phyloP scores from a whole-genome alignment of 2,113 vertebrate species.

The Microcebus jonahi region DNA sequence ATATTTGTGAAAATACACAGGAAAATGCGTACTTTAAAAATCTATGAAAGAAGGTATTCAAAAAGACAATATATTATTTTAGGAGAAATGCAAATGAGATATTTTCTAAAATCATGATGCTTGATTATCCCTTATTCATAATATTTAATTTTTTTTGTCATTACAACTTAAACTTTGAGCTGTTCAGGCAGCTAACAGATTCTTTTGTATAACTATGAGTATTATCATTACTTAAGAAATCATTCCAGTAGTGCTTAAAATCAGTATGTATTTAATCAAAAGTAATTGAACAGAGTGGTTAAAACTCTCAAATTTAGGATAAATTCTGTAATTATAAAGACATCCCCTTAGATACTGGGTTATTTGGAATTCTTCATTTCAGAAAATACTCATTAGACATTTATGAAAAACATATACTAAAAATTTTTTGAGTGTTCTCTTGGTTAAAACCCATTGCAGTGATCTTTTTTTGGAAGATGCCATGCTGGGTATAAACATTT shows the following conservation, averaged over 20 bases:
- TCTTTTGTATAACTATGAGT: neutral
- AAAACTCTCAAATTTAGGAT: neutral
- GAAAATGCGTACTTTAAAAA: neutral
- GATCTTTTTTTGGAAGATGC: neutral
- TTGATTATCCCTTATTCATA: slow-evolving; percentile 44
- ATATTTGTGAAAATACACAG: neutral
- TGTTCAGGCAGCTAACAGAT: neutral
- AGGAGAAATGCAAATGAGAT: neutral
- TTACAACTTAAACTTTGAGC: neutral
- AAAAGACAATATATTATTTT: neutral
- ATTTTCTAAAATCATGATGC: neutral
- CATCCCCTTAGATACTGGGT: neutral
- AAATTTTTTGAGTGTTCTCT: neutral
- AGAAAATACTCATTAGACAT: neutral
- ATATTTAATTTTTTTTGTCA: slow-evolving; percentile 39
- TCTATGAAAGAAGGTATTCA: neutral
- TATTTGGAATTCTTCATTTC: slow-evolving; percentile 22
- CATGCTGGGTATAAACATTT: neutral
- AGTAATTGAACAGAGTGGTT: neutral
- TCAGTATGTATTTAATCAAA: slow-evolving; percentile 60
- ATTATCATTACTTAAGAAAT: slow-evolving; percentile 42
- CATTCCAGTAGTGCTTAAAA: slow-evolving; percentile 38
- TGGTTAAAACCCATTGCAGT: neutral
- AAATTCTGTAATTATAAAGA: slow-evolving; percentile 43
- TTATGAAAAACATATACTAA: neutral